Base-by-base conservation (phyloP, 92 coral and sea anemone species). In the Epizoanthus rinbou region DNA sequence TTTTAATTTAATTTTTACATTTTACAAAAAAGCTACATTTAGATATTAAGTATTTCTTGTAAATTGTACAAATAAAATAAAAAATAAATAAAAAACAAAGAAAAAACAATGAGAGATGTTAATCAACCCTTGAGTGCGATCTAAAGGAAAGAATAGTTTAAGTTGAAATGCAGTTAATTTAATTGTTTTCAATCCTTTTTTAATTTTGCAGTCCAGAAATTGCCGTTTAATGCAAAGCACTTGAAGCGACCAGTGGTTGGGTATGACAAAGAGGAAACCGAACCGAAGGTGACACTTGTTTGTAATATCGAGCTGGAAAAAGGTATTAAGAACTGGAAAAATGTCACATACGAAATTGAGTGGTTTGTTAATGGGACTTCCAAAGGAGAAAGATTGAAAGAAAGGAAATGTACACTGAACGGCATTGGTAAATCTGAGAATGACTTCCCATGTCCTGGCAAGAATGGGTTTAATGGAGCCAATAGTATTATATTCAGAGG, bases 291-390 rank as follows among this genome's bases (percentile, higher is more conserved):
- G 33, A 56, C 50, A 6, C 66, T 75, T 28, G 37, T 75, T 75
- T 75, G 80, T 64, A 75, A 35, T 47, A 57, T 75, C 18, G 80
- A 75, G 66, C 57, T 75, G 80, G 39, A 35, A 33, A 75, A 75
- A 25, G 58, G 35, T 50, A 37, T 74, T 2, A 74, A 10, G 25
- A 75, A 28, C 10, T 75, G 80, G 80, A 75, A 28, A 56, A 75
- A 75, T 24, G 80, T 75, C 59, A 75, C 80, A 3, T 75, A 75
- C 11, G 80, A 75, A 75, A 31, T 75, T 35, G 65, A 75, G 16
- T 75, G 80, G 80, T 16, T 75, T 54, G 66, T 57, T 10, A 75
- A 75, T 25, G 80, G 80, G 5, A 17, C 28, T 22, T 57, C 63
- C 6, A 33, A 18, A 1, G 66, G 80, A 33, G 25, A 28, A 56